Conservation (phyloP, 2,888 invertebrate genomes). For the Hydrotaea cyrtoneurina region DNA sequence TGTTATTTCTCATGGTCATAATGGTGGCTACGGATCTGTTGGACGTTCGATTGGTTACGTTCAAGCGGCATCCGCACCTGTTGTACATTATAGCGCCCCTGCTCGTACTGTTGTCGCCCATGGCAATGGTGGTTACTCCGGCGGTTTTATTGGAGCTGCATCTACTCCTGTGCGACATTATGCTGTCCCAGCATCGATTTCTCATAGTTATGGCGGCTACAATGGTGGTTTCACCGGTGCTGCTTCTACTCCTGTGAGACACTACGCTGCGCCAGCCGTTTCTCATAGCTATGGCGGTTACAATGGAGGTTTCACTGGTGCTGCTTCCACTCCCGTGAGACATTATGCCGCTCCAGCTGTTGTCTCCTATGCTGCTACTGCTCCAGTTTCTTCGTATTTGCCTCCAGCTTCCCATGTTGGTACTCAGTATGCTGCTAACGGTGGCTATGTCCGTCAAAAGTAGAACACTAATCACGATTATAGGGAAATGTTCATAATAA, state of each 20-base stretch:
- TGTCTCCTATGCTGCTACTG: not conserved
- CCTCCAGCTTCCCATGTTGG: no score
- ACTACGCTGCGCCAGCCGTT: not conserved
- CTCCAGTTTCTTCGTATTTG: not conserved
- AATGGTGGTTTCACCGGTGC: no score
- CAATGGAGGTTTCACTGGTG: no score
- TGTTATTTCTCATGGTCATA: not conserved
- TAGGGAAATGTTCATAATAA: no score
- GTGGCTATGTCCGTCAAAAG: no score
- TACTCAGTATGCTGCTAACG: no score
- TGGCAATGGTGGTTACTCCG: not conserved
- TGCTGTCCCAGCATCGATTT: not conserved
- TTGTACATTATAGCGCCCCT: constrained; percentile 39
- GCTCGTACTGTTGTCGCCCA: constrained; percentile 37
- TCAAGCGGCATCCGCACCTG: constrained; percentile 26
- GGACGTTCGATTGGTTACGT: not conserved
- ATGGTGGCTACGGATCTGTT: not conserved
- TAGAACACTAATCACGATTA: no score
- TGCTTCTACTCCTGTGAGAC: no score
- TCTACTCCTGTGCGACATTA: not conserved
- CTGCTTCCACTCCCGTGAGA: no score
- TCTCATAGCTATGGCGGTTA: not conserved
- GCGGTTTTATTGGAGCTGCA: not conserved
- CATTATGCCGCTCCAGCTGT: constrained; percentile 1
- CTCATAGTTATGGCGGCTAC: not conserved